phyloP scores from a whole-genome alignment of 2,797 vertebrate genomes.

The Siniperca scherzeri region DNA sequence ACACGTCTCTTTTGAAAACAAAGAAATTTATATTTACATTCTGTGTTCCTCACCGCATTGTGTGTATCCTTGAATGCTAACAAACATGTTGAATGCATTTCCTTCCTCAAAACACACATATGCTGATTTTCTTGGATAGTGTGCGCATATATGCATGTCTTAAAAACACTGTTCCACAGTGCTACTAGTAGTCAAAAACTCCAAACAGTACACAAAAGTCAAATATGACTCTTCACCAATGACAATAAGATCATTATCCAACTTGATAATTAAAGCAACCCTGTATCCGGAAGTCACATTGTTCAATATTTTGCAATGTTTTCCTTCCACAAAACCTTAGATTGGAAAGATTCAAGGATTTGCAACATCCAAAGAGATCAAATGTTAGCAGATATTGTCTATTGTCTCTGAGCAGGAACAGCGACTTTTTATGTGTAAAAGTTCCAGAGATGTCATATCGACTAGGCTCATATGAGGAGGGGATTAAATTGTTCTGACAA shows the following conservation, averaged over 20 bases:
- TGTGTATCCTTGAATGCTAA: background rate
- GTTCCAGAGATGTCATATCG: conserved; percentile 67
- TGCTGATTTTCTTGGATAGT: background rate
- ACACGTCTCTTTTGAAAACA: background rate
- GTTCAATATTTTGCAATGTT: conserved; percentile 12
- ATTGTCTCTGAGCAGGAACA: conserved; percentile 42
- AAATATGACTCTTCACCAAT: conserved; percentile 1
- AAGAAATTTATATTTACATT: background rate
- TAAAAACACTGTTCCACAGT: background rate
- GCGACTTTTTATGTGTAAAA: conserved; percentile 41
- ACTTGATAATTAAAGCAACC: conserved; percentile 31
- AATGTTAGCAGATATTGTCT: conserved; percentile 43
- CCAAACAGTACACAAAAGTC: background rate
- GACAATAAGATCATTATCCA: conserved; percentile 1
- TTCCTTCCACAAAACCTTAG: conserved; percentile 4
- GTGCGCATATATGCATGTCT: background rate
- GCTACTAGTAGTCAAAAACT: background rate
- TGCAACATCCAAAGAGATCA: conserved; percentile 45
- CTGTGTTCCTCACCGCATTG: background rate
- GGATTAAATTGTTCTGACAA: conserved; percentile 80
- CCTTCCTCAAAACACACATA: background rate
- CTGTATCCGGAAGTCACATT: background rate
- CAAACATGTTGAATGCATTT: background rate
- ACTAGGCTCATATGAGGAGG: conserved; percentile 40
- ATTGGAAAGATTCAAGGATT: conserved; percentile 44